A percentile compares a stretch with the other conserved stretches of the same genome.
These are phyloP conservation scores for Fabriciana adippe DNA, from an alignment of 2,888 invertebrate species.

Conservation along the genomic window DNA sequence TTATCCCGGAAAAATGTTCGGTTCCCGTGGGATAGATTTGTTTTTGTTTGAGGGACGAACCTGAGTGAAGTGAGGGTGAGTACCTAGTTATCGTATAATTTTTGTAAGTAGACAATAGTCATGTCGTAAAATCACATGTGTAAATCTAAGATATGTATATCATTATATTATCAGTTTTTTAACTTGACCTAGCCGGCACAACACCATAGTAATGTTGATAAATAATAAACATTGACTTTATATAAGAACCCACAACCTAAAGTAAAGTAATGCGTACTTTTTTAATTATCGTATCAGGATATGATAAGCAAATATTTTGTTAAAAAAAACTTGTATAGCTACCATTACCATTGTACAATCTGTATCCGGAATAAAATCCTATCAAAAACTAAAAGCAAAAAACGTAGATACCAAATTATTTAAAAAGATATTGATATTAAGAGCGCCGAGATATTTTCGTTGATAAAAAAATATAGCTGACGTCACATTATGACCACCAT, in stretches of 20 bases:
- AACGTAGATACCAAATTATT: slow-evolving; percentile 55
- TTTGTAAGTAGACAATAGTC: no score
- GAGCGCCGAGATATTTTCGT: slow-evolving; percentile 59
- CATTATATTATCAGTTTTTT: no score
- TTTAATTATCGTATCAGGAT: slow-evolving; percentile 16
- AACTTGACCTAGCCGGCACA: no score
- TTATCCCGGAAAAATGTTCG: no score
- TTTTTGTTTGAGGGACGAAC: no score
- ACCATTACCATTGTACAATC: neutral
- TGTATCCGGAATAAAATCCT: slow-evolving; percentile 43
- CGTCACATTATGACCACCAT: slow-evolving; percentile 53
- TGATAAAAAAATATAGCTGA: slow-evolving; percentile 65
- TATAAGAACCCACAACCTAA: neutral
- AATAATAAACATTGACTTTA: neutral
- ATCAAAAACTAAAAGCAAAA: slow-evolving; percentile 39
- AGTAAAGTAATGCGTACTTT: neutral
- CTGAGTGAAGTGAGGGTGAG: no score
- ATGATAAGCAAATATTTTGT: slow-evolving; percentile 3
- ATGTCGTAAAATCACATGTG: no score
- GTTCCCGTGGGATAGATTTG: no score
- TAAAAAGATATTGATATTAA: slow-evolving; percentile 69
- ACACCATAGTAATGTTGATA: no score
- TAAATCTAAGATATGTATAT: no score
- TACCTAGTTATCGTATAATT: no score
- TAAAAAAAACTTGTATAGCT: slow-evolving; percentile 27